Conservation (phyloP, 2,797 vertebrate species). For the Dallia pectoralis region DNA sequence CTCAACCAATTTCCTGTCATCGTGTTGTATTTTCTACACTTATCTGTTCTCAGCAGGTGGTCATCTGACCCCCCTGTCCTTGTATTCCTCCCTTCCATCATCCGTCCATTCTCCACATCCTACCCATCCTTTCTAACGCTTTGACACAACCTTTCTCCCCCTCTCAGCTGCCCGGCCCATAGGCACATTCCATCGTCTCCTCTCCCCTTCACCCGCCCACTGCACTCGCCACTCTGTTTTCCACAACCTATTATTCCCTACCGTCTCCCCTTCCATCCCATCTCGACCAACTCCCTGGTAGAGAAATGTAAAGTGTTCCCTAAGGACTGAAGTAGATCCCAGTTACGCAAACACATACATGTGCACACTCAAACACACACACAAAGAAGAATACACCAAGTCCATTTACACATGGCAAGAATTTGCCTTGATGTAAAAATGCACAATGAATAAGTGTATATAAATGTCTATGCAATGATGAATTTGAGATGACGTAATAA, state of each 20-base stretch:
- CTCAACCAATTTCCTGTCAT: background rate
- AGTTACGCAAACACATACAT: background rate
- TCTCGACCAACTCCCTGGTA: constrained; percentile 19
- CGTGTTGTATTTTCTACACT: background rate
- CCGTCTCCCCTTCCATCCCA: constrained; percentile 7
- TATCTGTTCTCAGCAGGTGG: constrained; percentile 34
- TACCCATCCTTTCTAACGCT: too few relatives aligned
- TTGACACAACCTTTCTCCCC: too few relatives aligned
- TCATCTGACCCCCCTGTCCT: constrained; percentile 12
- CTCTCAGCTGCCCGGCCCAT: too few relatives aligned
- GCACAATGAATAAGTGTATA: too few relatives aligned
- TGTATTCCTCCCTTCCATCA: background rate
- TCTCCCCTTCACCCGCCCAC: too few relatives aligned
- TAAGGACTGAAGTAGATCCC: constrained; percentile 31
- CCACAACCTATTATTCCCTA: too few relatives aligned
- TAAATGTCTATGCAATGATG: too few relatives aligned
- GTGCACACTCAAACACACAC: constrained; percentile 1
- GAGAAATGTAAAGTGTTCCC: constrained; percentile 47
- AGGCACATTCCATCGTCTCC: background rate
- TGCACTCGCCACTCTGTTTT: too few relatives aligned
- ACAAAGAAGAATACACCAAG: background rate
- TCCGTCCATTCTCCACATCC: background rate
- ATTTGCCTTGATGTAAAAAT: too few relatives aligned
- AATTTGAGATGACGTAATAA: too few relatives aligned
- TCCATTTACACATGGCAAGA: too few relatives aligned